phyloP scores from a whole-genome alignment of 2,113 vertebrate species.

The Semicossyphus pulcher region DNA sequence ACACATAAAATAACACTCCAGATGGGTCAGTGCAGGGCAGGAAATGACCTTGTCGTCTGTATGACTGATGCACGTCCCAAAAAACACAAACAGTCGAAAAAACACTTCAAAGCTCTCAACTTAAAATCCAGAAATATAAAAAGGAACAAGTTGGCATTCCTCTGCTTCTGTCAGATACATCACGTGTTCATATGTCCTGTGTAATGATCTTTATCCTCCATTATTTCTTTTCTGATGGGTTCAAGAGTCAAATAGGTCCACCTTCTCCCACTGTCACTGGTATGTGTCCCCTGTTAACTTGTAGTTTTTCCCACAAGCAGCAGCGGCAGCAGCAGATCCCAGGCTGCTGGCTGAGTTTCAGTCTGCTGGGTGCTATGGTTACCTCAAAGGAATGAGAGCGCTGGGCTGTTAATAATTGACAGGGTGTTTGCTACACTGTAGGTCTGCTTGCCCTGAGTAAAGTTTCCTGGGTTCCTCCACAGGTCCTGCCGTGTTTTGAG shows the following conservation, averaged over 20 bases:
- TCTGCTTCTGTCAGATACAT: not conserved
- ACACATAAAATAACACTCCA: not conserved
- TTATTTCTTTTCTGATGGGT: not conserved
- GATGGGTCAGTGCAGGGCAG: not conserved
- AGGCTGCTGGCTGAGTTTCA: conserved; percentile 65
- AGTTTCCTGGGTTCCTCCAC: conserved; percentile 61
- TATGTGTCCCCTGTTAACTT: conserved; percentile 36
- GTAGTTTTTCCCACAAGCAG: conserved; percentile 61
- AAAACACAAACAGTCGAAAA: not conserved
- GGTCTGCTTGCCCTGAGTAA: conserved; percentile 55
- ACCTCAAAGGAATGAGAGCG: conserved; percentile 75
- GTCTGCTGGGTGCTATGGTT: conserved; percentile 72
- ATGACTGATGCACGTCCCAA: not conserved
- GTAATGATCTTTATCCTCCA: not conserved
- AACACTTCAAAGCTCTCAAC: not conserved
- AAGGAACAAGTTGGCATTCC: not conserved
- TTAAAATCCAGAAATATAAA: not conserved
- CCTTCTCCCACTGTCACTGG: conserved; percentile 43
- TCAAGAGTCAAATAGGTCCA: conserved; percentile 38
- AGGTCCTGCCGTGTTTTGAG: conserved; percentile 14
- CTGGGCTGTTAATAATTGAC: conserved; percentile 82
- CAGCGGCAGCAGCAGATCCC: conserved; percentile 55
- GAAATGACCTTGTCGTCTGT: not conserved
- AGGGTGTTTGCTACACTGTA: conserved; percentile 66
- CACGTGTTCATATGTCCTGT: not conserved